phyloP scores from a whole-genome alignment of 2,888 invertebrate genomes.

The Hypomecis atomaria region DNA sequence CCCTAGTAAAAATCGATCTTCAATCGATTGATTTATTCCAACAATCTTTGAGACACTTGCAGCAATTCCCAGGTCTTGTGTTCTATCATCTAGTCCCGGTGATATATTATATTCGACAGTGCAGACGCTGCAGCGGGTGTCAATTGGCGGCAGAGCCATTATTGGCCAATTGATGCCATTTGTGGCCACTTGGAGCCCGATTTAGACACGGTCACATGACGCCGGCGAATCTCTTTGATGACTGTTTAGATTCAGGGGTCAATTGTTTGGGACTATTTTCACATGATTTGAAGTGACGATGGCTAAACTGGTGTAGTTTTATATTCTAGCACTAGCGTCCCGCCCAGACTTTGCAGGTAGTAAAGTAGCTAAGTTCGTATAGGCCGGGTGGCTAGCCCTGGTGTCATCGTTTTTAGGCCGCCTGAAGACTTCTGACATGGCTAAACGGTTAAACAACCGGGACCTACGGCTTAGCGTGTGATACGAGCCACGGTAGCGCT shows the following conservation, averaged over 20 bases:
- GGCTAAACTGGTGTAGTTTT: no score
- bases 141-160: slow-evolving; percentile 17
- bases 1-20: neutral
- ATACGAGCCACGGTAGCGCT: no score
- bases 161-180: slow-evolving; percentile 29
- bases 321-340: no score
- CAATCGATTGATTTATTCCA: slow-evolving; percentile 16
- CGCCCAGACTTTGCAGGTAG: no score
- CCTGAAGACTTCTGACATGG: no score
- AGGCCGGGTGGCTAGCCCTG: no score
- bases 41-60: neutral
- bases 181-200: slow-evolving; percentile 19
- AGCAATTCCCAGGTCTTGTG: neutral
- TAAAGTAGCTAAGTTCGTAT: no score
- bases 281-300: no score
- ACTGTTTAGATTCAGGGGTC: slow-evolving; percentile 5
- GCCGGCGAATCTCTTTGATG: slow-evolving; percentile 3
- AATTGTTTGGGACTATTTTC: no score
- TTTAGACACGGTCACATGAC: slow-evolving; percentile 30
- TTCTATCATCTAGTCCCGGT: neutral
- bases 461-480: no score
- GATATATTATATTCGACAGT: neutral
- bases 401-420: no score
- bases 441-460: no score
- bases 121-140: slow-evolving; percentile 24